Evolutionary conservation across 1,140 invertebrate species (phyloP).

Genomic region (Drosophila oshimai): DNA sequence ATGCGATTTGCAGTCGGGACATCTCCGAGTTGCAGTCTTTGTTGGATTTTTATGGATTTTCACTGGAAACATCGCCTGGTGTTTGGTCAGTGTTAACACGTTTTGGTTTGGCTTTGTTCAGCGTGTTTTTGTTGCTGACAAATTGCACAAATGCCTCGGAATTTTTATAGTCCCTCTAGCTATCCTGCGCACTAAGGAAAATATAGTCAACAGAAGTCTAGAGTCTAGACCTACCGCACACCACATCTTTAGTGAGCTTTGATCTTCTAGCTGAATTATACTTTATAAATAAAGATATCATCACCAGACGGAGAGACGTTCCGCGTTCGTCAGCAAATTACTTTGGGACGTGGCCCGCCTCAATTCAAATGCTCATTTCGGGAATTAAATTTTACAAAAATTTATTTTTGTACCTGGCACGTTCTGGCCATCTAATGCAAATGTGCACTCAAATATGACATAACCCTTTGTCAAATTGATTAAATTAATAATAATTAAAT

Average conservation of each 20-base stretch:
- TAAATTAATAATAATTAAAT: neutral
- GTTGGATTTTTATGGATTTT: constrained; percentile 74
- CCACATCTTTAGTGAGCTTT: constrained; percentile 46
- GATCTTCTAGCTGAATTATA: constrained; percentile 66
- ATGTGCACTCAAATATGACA: constrained; percentile 35
- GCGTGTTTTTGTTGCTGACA: constrained; percentile 49
- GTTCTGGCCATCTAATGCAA: constrained; percentile 40
- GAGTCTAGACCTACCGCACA: constrained; percentile 58
- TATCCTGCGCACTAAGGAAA: constrained; percentile 27
- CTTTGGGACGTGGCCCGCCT: constrained; percentile 40
- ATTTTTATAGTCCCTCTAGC: constrained; percentile 57
- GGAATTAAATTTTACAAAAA: constrained; percentile 15
- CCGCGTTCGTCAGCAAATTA: constrained; percentile 55
- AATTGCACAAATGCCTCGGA: constrained; percentile 76
- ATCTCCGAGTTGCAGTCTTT: constrained; percentile 58
- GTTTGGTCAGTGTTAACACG: constrained; percentile 62
- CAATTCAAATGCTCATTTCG: constrained; percentile 38
- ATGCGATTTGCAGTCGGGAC: constrained; percentile 75
- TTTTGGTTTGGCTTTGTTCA: constrained; percentile 49
- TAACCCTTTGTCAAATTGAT: neutral
- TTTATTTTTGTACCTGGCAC: constrained; percentile 37
- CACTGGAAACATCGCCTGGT: constrained; percentile 39
- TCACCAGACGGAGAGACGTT: constrained; percentile 50
- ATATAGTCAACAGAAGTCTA: constrained; percentile 8
- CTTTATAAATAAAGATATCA: constrained; percentile 69